Base-by-base conservation (phyloP, 1,140 invertebrate species). In the Drosophila pandora region DNA sequence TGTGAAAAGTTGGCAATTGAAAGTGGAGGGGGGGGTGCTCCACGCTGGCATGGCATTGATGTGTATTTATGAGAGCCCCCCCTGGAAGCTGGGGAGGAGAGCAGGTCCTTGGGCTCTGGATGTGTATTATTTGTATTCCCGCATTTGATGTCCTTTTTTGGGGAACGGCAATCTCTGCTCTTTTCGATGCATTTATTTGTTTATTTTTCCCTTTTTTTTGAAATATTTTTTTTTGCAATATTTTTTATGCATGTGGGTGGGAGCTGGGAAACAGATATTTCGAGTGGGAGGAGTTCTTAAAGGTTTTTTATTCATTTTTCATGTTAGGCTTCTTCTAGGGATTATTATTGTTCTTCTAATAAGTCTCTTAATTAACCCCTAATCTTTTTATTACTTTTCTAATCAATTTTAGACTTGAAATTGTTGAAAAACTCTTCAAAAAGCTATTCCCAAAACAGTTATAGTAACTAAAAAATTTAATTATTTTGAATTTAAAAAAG, bases 1-100 rank as follows among this genome's bases (percentile, higher is more conserved):
- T 67, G 30, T 50, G 9, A 6, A 37, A 58, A 62, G 47, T 52
- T 56, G 74, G 57, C 37, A 61, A 37, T 37, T 37, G 41, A 43
- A 21, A 43, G 41, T 43, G 41, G 41, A 43, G 41, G 7, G 41
- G 41, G 32, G 23, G 49, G 56, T 37, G 48, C 55, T 53, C 57
- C 43, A 58, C 60, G 75, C 74, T 71, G 72, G 68, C 80, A 84
- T 79, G 72, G 68, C 80, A 84, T 79, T 74, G 57, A 84, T 65
- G 49, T 52, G 45, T 65, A 34, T 57, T 32, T 49, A 30, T 54
- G 9, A 17, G 32, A 17, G 17, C 17, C 17, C 17, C 17, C 17
- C 17, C 17, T 17, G 17, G 17, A 1, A 17, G 22, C 21, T 32
- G 43, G 23, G 5, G 10, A 17, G 32, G 32, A 8, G 32, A 34